Conservation (phyloP, 1,140 invertebrate species). For the Drosophila tsacasi region DNA sequence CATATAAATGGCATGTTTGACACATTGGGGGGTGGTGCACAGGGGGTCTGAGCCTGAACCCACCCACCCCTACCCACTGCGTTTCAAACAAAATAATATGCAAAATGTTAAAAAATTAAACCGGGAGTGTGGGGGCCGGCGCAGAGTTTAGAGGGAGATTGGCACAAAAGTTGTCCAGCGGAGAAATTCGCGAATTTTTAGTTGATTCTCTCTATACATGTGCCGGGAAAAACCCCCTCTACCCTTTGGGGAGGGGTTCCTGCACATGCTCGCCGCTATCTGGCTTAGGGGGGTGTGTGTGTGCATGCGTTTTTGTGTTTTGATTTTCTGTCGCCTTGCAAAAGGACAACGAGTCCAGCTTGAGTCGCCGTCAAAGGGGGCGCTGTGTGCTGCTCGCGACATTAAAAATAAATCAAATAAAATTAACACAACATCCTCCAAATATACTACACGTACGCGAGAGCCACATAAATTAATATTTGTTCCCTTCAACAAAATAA, state of each 20-base stretch:
- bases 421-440: conserved; percentile 61
- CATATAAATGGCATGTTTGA: conserved; percentile 82
- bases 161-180: conserved; percentile 63
- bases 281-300: conserved; percentile 17
- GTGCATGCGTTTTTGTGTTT: conserved; percentile 76
- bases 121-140: conserved; percentile 23
- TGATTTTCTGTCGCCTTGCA: conserved; percentile 80
- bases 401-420: conserved; percentile 83
- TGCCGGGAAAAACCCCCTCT: conserved; percentile 20
- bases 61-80: conserved; percentile 23
- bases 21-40: conserved; percentile 44
- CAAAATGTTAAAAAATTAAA: conserved; percentile 83
- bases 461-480: conserved; percentile 73
- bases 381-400: conserved; percentile 41
- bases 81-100: conserved; percentile 82
- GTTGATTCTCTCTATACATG: conserved; percentile 69
- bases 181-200: conserved; percentile 81
- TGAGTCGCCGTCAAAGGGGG: conserved; percentile 33
- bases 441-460: conserved; percentile 45
- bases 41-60: conserved; percentile 6
- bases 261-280: conserved; percentile 61
- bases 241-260: not conserved
- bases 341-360: conserved; percentile 67
- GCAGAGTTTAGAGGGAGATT: conserved; percentile 34
- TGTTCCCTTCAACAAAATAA: conserved; percentile 36